phyloP scores from a whole-genome alignment of 2,113 vertebrate species.

The Epinephelus moara region DNA sequence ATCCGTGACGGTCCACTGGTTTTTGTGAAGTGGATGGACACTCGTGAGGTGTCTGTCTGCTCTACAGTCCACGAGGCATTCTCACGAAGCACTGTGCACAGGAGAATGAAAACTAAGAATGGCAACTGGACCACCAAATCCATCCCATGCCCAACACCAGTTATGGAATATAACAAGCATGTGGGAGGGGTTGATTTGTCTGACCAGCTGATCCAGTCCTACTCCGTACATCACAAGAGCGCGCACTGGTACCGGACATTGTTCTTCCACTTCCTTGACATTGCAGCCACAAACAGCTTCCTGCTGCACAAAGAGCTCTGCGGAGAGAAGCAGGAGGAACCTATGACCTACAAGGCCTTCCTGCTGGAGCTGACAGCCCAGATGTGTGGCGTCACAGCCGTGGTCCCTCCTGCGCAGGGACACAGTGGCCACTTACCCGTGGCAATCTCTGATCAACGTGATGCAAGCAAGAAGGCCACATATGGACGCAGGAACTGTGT shows the following conservation, averaged over 20 bases:
- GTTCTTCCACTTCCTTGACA: conserved; percentile 31
- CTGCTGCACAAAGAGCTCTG: conserved; percentile 28
- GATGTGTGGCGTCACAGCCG: no score
- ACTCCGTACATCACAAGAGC: conserved; percentile 17
- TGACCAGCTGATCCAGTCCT: background rate
- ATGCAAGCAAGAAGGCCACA: no score
- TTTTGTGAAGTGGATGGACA: background rate
- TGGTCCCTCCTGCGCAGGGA: no score
- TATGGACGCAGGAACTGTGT: no score
- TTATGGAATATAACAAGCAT: conserved; percentile 9
- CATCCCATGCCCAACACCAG: background rate
- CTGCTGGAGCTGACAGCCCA: conserved; percentile 21
- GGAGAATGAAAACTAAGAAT: background rate
- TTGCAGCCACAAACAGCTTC: conserved; percentile 23
- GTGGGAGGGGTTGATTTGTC: conserved; percentile 5
- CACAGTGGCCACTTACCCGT: no score
- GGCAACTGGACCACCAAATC: background rate
- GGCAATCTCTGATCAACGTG: no score
- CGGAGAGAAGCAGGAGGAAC: background rate
- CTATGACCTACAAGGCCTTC: conserved; percentile 17
- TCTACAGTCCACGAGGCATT: conserved; percentile 29
- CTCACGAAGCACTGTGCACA: background rate
- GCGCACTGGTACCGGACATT: conserved; percentile 22
- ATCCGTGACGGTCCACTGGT: no score
- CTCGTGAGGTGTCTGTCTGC: conserved; percentile 11